phyloP scores from a whole-genome alignment of 35 echinoderm and acorn worm species.

The Ophioderma brevispina region DNA sequence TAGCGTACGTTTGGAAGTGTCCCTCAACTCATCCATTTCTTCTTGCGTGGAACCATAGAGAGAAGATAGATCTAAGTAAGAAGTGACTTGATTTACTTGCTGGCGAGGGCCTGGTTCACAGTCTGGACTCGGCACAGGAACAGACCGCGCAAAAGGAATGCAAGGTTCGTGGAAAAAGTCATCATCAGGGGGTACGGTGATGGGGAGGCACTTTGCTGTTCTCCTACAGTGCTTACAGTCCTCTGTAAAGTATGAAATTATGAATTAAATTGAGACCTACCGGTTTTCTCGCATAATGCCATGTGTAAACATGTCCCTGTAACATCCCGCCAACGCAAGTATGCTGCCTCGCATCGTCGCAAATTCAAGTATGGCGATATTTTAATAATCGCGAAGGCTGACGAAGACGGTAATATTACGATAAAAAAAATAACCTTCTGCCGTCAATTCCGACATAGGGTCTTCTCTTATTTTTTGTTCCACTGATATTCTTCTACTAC shows the following conservation, averaged over 20 bases:
- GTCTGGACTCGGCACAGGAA: conserved; percentile 52
- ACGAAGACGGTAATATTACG: no score
- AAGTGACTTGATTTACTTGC: conserved; percentile 87
- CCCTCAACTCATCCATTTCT: conserved; percentile 30
- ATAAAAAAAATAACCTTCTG: no score
- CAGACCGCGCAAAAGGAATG: conserved; percentile 65
- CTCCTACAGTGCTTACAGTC: conserved; percentile 46
- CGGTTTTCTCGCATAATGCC: no score
- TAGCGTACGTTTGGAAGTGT: conserved; percentile 3
- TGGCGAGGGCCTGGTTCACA: conserved; percentile 75
- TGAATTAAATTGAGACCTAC: no score
- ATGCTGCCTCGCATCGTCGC: no score
- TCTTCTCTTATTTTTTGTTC: no score
- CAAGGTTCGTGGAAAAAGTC: conserved; percentile 36
- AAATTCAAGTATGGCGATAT: no score
- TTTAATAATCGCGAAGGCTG: no score
- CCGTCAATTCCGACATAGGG: no score
- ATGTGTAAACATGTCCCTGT: no score
- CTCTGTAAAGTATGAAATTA: conserved; percentile 9
- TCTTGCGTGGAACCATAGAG: conserved; percentile 62
- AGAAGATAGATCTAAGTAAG: conserved; percentile 76
- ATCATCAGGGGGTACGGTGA: conserved; percentile 57
- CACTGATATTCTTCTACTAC: no score
- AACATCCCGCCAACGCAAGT: no score
- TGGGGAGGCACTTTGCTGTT: conserved; percentile 55